A percentile compares a stretch with the other conserved stretches of the same genome.
phyloP scores from a whole-genome alignment of 2,888 invertebrate species.

The Apodemia zela region DNA sequence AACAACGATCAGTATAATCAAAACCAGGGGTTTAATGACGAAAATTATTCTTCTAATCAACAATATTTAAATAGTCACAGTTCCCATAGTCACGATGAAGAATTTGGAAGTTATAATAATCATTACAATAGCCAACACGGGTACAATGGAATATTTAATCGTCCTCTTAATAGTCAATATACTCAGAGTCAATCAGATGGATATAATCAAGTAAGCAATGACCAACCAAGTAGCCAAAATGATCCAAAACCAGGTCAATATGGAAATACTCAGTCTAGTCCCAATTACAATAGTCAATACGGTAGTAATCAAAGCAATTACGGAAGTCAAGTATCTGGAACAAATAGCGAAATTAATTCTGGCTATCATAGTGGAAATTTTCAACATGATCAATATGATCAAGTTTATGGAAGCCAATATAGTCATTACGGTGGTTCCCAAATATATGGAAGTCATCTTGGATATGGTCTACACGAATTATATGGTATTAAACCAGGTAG shows the following conservation, averaged over 20 bases:
- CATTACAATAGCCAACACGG: conserved; percentile 7
- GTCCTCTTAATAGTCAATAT: conserved; percentile 10
- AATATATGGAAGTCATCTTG: conserved; percentile 33
- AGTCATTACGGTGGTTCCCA: conserved; percentile 22
- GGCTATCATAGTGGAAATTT: conserved; percentile 1
- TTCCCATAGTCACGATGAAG: background rate
- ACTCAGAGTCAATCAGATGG: conserved; percentile 17
- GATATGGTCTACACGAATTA: conserved; percentile 35
- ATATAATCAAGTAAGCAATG: conserved; percentile 21
- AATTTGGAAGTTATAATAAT: conserved; percentile 16
- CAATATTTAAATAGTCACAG: conserved; percentile 20
- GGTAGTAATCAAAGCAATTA: conserved; percentile 25
- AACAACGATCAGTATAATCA: conserved; percentile 27
- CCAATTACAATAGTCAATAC: conserved; percentile 21
- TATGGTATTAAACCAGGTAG: conserved; percentile 35
- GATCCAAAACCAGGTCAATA: conserved; percentile 18
- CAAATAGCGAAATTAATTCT: background rate
- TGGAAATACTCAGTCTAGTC: conserved; percentile 16
- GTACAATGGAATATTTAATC: conserved; percentile 9
- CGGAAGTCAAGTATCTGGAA: conserved; percentile 20
- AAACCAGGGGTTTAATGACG: conserved; percentile 34
- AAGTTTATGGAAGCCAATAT: conserved; percentile 17
- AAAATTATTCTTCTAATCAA: conserved; percentile 29
- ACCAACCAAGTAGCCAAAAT: conserved; percentile 4
- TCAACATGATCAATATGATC: conserved; percentile 3